Percentiles rank a stretch among this genome's conserved stretches.
These are phyloP conservation scores for Plutomurus gul DNA, from an alignment of 1,140 invertebrate genomes.

Conservation along the genomic window DNA sequence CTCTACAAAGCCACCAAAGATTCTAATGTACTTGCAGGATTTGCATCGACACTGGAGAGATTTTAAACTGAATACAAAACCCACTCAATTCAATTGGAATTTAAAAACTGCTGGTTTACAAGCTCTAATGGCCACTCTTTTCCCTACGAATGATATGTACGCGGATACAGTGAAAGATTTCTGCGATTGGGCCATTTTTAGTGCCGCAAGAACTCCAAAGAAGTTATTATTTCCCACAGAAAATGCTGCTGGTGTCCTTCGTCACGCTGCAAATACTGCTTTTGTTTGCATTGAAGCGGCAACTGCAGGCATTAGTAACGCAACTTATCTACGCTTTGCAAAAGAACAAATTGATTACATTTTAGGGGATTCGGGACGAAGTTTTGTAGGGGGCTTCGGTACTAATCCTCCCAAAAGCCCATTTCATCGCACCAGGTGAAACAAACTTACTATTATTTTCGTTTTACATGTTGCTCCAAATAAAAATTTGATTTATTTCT, in stretches of 20 bases:
- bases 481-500: not conserved
- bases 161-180: conserved; percentile 61
- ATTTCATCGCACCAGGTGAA: conserved; percentile 63
- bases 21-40: conserved; percentile 55
- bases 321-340: conserved; percentile 64
- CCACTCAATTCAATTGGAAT: conserved; percentile 58
- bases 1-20: conserved; percentile 64
- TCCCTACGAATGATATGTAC: conserved; percentile 58
- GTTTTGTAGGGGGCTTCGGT: conserved; percentile 70
- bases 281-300: conserved; percentile 63
- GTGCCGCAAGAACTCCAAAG: conserved; percentile 62
- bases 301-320: conserved; percentile 57
- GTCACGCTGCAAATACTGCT: conserved; percentile 65
- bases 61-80: conserved; percentile 58
- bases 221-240: conserved; percentile 63
- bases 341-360: conserved; percentile 68
- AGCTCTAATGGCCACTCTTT: conserved; percentile 61
- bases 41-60: conserved; percentile 11
- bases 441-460: too few species aligned
- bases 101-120: conserved; percentile 52
- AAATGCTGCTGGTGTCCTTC: conserved; percentile 63
- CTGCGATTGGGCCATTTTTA: conserved; percentile 61
- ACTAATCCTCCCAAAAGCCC: conserved; percentile 63
- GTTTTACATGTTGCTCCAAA: not conserved
- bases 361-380: conserved; percentile 65